Evolutionary conservation across 2,113 vertebrate species (phyloP).

Genomic region (Campylorhamphus procurvoides): DNA sequence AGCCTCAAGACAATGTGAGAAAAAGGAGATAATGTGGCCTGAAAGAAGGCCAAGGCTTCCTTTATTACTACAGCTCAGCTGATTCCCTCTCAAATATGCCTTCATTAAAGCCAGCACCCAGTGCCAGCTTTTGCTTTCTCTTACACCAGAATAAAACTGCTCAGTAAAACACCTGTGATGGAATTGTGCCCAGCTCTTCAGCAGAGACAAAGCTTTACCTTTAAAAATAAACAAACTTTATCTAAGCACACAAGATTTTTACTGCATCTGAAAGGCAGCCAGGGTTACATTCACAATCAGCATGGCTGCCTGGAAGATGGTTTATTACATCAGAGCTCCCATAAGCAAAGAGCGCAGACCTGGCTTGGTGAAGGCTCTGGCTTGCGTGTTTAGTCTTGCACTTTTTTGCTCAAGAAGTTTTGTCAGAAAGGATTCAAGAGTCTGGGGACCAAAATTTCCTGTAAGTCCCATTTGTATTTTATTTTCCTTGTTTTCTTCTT

Average conservation of each 20-base stretch:
- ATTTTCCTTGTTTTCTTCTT: background rate
- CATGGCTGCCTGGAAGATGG: background rate
- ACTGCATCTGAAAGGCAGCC: conserved; percentile 41
- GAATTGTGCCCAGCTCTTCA: conserved; percentile 24
- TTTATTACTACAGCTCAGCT: background rate
- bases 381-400: conserved; percentile 22
- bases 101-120: background rate
- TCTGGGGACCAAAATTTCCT: background rate
- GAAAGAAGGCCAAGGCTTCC: background rate
- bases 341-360: conserved; percentile 30
- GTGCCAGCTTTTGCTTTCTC: conserved; percentile 1
- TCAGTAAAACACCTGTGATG: conserved; percentile 41
- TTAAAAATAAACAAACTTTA: conserved; percentile 48
- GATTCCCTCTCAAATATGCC: background rate
- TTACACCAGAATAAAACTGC: background rate
- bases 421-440: background rate
- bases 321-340: conserved; percentile 38
- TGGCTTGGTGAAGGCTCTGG: conserved; percentile 48
- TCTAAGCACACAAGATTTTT: conserved; percentile 26
- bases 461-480: background rate
- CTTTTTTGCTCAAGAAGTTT: background rate
- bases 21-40: background rate
- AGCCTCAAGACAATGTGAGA: conserved; percentile 41
- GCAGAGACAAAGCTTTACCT: conserved; percentile 29
- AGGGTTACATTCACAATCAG: background rate